Base-by-base conservation (phyloP, 2,797 vertebrate genomes). In the Adelosebastes latens region DNA sequence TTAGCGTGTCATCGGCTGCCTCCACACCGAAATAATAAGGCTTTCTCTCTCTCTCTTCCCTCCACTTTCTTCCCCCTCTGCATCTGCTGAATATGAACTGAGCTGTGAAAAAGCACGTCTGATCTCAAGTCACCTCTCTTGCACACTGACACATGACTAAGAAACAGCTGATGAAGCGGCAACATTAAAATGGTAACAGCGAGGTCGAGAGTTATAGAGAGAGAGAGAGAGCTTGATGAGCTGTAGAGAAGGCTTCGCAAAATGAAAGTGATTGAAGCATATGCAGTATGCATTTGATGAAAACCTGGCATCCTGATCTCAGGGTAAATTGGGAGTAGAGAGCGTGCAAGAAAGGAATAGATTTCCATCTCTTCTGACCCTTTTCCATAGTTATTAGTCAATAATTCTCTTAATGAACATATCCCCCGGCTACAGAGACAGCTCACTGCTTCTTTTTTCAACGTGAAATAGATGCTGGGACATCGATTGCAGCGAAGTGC, bases 1-100 rank as follows among this genome's bases (percentile, higher is more conserved):
- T 96, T 95, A 96, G 93, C 85, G 94, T 95, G 90, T 91, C 93
- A 88, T 86, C 92, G 87, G 93, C 89, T 93, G 95, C 95, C 96
- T 92, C 93, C 94, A 87, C 93, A 89, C 81, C 61, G 20, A 95
- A 95, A 94, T 95, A 94, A 95, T 95, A 77, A 88, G 82, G 77
- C 58, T 65, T 63, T 31, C 59, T 65, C 73, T 77, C 52, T 62
- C 29, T 58, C 29, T 58, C 71, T 49, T 62, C 39, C 52, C 42
- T 63, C 25, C 36, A 62, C 60, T 65, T 56, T 74, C 53, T 32
- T 64, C 29, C 22, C 62, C 31, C 58, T 68, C 63, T 66, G 68
- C 77, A 81, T 87, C 84, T 74, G 72, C 77, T 87, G 77, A 87
- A 87, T 86, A 85, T 82, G 77, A 93, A 87, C 82, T 39, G 76